Base-by-base conservation (phyloP, 2,888 invertebrate genomes). In the Tinea pellionella region DNA sequence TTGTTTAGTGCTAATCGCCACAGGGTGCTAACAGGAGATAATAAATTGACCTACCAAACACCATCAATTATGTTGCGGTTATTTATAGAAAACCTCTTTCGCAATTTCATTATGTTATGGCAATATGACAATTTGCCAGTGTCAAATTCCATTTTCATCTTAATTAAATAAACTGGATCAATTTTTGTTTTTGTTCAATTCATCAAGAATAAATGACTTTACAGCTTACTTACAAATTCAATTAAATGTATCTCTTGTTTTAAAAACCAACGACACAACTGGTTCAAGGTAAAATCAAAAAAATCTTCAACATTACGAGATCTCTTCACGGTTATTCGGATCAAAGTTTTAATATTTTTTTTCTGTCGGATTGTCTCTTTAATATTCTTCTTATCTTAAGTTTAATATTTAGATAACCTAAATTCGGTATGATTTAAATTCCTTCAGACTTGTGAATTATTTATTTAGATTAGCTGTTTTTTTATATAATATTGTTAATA, bases 11-110 rank as follows among this genome's bases (percentile, higher is more conserved):
- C 3, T 2, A 51, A 24, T 55, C 55, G 55, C 55, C 29, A 12
- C 24, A 24, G 55, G 55, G 24, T 3, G 55, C 29, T 55, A 55
- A 29, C 3, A n/a, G n/a, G 8, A 15, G 55, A 55, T 55, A 55
- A 55, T 29, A 55, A 55, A 55, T 55, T 55, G 55, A n/a, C 55
- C 55, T 24, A 55, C 19, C 15, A 55, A 55, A 16, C 51, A 41
- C 41, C 8, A 41, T 41, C 41, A 41, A 41, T 6, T 41, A 13
- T 2, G 8, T 41, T 4, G 2, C 41, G 2, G 2, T 3, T 24
- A 24, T 6, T 24, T 24, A 24, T 6, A 24, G 24, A 24, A 24
- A 6, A 6, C 24, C 24, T 24, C 6, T 24, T 24, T 24, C 24
- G 24, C 24, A 24, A 24, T 24, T 24, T 24, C 24, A 2, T 24